Evolutionary conservation across 2,888 invertebrate species (phyloP).

Genomic region (Philopedon plagiatum): DNA sequence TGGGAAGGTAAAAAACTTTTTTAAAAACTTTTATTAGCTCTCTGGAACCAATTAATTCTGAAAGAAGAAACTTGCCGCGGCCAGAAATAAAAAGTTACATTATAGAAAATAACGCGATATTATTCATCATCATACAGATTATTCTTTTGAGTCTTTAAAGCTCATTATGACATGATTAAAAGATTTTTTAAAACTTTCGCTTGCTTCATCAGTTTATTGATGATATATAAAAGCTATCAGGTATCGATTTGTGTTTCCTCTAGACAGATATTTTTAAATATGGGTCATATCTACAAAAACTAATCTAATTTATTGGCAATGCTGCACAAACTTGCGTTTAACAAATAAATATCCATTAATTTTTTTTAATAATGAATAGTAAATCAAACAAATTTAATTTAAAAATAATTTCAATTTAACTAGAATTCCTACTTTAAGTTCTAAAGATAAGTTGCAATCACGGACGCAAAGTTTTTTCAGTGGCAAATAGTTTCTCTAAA

Average conservation of each 20-base stretch:
- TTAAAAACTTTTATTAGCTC: slow-evolving; percentile 29
- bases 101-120: slow-evolving; percentile 8
- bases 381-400: no score
- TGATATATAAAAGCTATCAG: background rate
- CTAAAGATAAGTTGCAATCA: background rate
- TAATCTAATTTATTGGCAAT: background rate
- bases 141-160: slow-evolving; percentile 18
- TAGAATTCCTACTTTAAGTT: background rate
- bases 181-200: slow-evolving; percentile 18
- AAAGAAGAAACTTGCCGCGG: slow-evolving; percentile 11
- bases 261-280: slow-evolving; percentile 24
- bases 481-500: background rate
- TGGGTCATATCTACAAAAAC: slow-evolving; percentile 5
- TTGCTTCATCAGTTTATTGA: slow-evolving; percentile 1
- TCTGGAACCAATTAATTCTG: slow-evolving; percentile 30
- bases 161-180: slow-evolving; percentile 32
- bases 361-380: no score
- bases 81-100: slow-evolving; percentile 22
- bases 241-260: slow-evolving; percentile 34
- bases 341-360: no score
- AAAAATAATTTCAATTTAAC: background rate
- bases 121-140: slow-evolving; percentile 21
- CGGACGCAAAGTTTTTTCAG: background rate
- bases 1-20: slow-evolving; percentile 31
- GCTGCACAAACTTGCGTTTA: no score